A percentile compares a stretch with the other conserved stretches of the same genome.
Evolutionary conservation across 2,113 vertebrate genomes (phyloP).

Genomic region (Conger conger): DNA sequence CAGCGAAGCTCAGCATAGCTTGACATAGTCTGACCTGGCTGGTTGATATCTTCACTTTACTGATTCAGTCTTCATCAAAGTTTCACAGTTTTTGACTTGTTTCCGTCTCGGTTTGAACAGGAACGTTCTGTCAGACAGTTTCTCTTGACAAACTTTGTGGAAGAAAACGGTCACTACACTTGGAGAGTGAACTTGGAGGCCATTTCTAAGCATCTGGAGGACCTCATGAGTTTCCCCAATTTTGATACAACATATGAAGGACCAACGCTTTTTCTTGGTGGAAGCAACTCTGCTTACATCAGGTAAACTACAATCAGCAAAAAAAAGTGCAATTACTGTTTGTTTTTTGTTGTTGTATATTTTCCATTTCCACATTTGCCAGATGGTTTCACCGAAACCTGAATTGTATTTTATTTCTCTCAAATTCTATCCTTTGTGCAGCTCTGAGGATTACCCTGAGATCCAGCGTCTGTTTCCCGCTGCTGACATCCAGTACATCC

Average conservation of each 20-base stretch:
- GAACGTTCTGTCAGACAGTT: slow-evolving; percentile 80
- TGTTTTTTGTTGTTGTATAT: too few species aligned
- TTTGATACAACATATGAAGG: slow-evolving; percentile 73
- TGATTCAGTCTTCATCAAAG: background rate
- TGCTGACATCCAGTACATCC: slow-evolving; percentile 79
- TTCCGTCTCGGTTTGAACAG: slow-evolving; percentile 51
- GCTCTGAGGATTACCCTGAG: slow-evolving; percentile 80
- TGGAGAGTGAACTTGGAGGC: slow-evolving; percentile 92
- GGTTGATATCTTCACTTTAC: background rate
- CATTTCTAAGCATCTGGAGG: slow-evolving; percentile 73
- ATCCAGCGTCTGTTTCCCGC: slow-evolving; percentile 83
- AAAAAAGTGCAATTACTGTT: background rate
- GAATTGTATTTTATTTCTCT: background rate
- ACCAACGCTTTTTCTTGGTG: slow-evolving; percentile 86
- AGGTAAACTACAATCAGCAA: slow-evolving; percentile 64
- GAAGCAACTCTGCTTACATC: slow-evolving; percentile 83
- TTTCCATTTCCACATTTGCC: too few species aligned
- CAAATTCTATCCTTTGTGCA: slow-evolving; percentile 41
- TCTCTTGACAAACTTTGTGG: slow-evolving; percentile 89
- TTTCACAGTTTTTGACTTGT: background rate
- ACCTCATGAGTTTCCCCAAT: slow-evolving; percentile 80
- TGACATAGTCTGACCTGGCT: background rate
- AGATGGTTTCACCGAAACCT: too few species aligned
- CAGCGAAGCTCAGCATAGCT: background rate
- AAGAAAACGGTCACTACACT: slow-evolving; percentile 70